Base-by-base conservation (phyloP, 2,113 vertebrate species). In the Plecotus auritus region DNA sequence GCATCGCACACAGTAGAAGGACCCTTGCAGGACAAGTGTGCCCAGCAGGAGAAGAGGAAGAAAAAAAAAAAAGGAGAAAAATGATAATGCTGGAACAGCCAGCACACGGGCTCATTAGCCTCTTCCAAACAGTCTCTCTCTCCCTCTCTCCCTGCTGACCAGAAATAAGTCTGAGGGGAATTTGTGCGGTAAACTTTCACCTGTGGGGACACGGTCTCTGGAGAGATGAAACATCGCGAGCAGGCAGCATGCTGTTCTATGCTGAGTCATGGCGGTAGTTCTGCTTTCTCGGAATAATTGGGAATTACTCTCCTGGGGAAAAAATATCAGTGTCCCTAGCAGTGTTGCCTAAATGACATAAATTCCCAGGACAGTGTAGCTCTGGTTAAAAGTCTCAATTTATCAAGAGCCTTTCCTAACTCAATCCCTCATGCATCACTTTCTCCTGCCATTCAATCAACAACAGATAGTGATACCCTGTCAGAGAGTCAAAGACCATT, bases 211-310 rank as follows among this genome's bases (percentile, higher is more conserved):
- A 6, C 5, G 32, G 20, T 30, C 95, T 88, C 88, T 45, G 14
- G 81, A 69, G 93, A 87, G 18, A 91, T 22, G 28, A 67, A 40
- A 14, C 51, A 89, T 91, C 17, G 47, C 11, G 5, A 61, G 66
- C 87, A 74, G 92, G 30, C 17, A 37, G 85, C 94, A 77, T 28
- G 40, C 88, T 89, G 59, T 70, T 95, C 23, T 37, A 1, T 96
- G 97, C 96, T 96, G 95, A 96, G 95, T 97, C 96, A 97, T 23
- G 76, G 82, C 22, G 76, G 30, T 13, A 30, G 61, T 28, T 85
- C 66, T 91, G 85, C 42, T 93, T 95, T 94, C 91, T 93, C 67
- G 84, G 83, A 86, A 83, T 86, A 94, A 91, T 74, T 88, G 56
- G 78, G 28, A 74, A 47, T 73, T 35, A 32, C 85, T 83, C 70